These are phyloP conservation scores for Pteropus rufus DNA, from an alignment of 2,797 vertebrate species.

Conservation along the genomic window DNA sequence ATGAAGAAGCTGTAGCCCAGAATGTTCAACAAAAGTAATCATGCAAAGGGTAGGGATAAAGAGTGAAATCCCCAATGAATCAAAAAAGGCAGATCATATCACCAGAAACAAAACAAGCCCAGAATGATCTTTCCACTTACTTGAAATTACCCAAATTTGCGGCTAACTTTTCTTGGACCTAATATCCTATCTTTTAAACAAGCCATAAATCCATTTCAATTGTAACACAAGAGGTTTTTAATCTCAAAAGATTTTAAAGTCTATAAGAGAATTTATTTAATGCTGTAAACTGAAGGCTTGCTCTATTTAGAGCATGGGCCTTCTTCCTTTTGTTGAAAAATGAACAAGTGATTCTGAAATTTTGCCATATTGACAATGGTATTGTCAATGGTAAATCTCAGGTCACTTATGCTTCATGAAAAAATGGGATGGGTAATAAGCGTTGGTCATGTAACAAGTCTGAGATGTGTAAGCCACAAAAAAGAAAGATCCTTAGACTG, in stretches of 20 bases:
- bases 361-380: background rate
- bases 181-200: background rate
- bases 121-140: background rate
- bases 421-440: background rate
- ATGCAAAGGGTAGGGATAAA: background rate
- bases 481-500: background rate
- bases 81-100: background rate
- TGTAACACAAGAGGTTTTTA: background rate
- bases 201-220: background rate
- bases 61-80: background rate
- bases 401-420: background rate
- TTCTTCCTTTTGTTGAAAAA: constrained; percentile 17
- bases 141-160: background rate
- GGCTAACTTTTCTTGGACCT: background rate
- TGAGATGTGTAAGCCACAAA: background rate
- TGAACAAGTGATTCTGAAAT: constrained; percentile 19
- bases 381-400: background rate
- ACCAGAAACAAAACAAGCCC: background rate
- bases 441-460: background rate
- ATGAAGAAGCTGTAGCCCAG: background rate
- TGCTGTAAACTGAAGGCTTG: background rate
- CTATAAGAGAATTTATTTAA: constrained; percentile 29
- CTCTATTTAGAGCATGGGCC: background rate
- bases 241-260: constrained; percentile 5
- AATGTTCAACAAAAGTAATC: background rate